Base-by-base conservation (phyloP, 2,888 invertebrate species). In the Xestia ashworthii region DNA sequence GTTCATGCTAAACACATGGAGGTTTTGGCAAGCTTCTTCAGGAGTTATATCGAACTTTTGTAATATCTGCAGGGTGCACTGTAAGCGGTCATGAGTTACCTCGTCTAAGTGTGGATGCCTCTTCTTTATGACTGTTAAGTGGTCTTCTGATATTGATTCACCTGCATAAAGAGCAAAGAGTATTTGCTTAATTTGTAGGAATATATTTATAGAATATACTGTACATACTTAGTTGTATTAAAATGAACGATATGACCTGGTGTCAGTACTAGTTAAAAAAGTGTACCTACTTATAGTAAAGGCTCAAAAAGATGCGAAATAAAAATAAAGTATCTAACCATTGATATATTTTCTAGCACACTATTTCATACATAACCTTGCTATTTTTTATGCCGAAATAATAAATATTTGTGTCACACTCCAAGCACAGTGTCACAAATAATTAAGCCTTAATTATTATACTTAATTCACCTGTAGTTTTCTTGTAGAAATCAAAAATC, bases 1-100 rank as follows among this genome's bases (percentile, higher is more conserved):
- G 87, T 97, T 97, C 91, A 97, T 95, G 73, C 96, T 96, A n/a
- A 98, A 95, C 5, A 98, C 90, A 91, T 97, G 96, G 0, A 97
- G 97, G 85, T 97, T 95, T 3, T 92, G 81, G 62, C 97, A 94
- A 25, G 98, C 97, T 46, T 97, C 97, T 44, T 95, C 86, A 3
- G 96, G 92, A 0, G 94, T 93, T 72, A 97, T 97, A 8, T 95
- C 94, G 64, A 97, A 95, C 83, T 95, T 95, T 72, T 93, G 81
- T 66, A 96, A 84, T 83, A 95, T 93, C 76, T 94, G 90, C 50
- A 96, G 85, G 2, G 94, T 92, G 68, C 89, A 92, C 80, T 95
- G 92, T 64, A 97, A 84, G 22, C 92, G 90, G 8, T 94, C 91
- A 71, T 92, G 78, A 66, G 90, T 93, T 4, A 96, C 83, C 25